phyloP scores from a whole-genome alignment of 2,113 vertebrate genomes.

The Gadus macrocephalus region DNA sequence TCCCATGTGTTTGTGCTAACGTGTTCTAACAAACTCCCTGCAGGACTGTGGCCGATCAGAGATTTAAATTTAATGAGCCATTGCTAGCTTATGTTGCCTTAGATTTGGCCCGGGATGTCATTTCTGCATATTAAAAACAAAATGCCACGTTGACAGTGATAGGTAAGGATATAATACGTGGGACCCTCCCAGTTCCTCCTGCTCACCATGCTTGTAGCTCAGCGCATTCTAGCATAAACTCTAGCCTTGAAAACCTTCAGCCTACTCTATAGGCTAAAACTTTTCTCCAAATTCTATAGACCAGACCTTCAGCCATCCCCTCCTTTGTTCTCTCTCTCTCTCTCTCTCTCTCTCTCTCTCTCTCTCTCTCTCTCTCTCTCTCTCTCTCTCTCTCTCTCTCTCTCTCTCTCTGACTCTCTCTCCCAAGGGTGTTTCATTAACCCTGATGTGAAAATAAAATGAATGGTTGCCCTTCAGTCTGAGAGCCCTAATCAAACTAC shows the following conservation, averaged over 20 bases:
- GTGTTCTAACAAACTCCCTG: constrained; percentile 7
- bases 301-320: constrained; percentile 18
- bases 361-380: constrained; percentile 5
- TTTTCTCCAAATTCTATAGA: constrained; percentile 60
- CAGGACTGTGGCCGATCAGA: too few relatives aligned
- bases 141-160: too few relatives aligned
- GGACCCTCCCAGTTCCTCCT: too few relatives aligned
- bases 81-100: constrained; percentile 16
- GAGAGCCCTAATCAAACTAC: constrained; percentile 38
- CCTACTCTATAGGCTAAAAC: constrained; percentile 4
- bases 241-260: too few relatives aligned
- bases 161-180: too few relatives aligned
- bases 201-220: too few relatives aligned
- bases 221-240: too few relatives aligned
- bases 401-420: constrained; percentile 9
- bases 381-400: constrained; percentile 12
- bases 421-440: constrained; percentile 60
- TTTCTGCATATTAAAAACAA: too few relatives aligned
- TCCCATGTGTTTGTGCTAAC: constrained; percentile 26
- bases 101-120: constrained; percentile 33
- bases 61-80: constrained; percentile 7
- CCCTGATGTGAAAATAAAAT: constrained; percentile 51
- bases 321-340: constrained; percentile 23
- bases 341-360: constrained; percentile 5
- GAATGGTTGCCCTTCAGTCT: constrained; percentile 57